Conservation (phyloP, 2,888 invertebrate species). For the Pandemis cinnamomeana region DNA sequence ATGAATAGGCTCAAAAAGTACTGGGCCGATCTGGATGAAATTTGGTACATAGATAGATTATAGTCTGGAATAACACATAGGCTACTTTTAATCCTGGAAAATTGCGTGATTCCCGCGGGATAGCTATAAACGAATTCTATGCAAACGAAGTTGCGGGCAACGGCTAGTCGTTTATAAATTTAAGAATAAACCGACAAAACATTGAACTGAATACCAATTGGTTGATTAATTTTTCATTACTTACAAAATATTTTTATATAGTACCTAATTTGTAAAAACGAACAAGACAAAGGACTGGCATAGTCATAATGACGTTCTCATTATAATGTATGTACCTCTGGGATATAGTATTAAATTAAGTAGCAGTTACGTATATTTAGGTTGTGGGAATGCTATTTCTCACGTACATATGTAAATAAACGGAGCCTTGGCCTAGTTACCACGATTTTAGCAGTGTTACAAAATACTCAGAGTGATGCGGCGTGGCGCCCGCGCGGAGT, state of each 20-base stretch:
- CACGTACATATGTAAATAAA: slow-evolving; percentile 81
- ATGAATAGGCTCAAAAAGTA: no score
- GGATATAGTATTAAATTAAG: slow-evolving; percentile 7
- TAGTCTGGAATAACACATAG: no score
- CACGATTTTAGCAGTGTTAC: slow-evolving; percentile 83
- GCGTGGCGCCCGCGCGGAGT: slow-evolving; percentile 51
- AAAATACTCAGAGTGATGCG: slow-evolving; percentile 75
- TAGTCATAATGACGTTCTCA: background rate
- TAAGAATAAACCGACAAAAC: no score
- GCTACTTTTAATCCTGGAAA: no score
- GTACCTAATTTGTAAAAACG: background rate
- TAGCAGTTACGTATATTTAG: slow-evolving; percentile 45
- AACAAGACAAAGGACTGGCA: slow-evolving; percentile 7
- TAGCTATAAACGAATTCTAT: no score
- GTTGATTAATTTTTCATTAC: background rate
- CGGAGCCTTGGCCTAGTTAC: slow-evolving; percentile 81
- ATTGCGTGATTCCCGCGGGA: no score
- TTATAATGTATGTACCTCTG: slow-evolving; percentile 2
- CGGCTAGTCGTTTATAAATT: no score
- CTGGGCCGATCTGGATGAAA: no score
- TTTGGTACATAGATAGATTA: no score
- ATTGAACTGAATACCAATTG: no score
- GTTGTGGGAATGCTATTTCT: slow-evolving; percentile 74
- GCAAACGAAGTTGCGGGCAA: no score
- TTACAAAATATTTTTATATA: background rate